Evolutionary conservation across 2,888 invertebrate species (phyloP).

Genomic region (Luperina testacea): DNA sequence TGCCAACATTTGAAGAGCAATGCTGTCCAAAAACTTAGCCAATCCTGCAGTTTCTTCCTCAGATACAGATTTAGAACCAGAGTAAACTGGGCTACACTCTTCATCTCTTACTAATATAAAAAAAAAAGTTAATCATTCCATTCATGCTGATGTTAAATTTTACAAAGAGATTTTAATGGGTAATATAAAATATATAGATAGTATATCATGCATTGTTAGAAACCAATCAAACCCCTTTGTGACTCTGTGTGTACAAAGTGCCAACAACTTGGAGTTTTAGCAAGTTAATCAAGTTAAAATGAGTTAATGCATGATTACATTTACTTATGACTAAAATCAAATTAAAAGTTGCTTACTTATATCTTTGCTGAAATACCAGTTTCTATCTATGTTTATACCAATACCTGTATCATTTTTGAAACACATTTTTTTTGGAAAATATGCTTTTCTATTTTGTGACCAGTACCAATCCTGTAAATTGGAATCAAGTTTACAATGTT

Average conservation of each 20-base stretch:
- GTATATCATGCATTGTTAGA: not conserved
- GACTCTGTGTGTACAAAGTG: not conserved
- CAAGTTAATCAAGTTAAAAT: not conserved
- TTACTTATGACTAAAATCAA: not conserved
- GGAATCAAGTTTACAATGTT: constrained; percentile 5
- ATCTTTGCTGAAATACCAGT: constrained; percentile 76
- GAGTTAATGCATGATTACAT: not conserved
- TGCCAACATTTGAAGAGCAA: constrained; percentile 77
- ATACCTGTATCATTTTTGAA: constrained; percentile 62
- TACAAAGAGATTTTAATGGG: not conserved
- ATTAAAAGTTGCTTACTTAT: constrained; percentile 46
- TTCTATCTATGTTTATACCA: constrained; percentile 83
- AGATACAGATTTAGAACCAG: constrained; percentile 76
- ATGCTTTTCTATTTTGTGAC: constrained; percentile 79
- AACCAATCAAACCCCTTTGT: not conserved
- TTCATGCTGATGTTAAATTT: not conserved
- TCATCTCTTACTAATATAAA: constrained; percentile 60
- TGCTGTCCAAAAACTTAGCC: constrained; percentile 74
- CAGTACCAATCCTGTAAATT: constrained; percentile 78
- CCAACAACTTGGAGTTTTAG: not conserved
- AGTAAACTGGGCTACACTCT: constrained; percentile 77
- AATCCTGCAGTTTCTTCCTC: constrained; percentile 80
- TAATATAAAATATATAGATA: no score
- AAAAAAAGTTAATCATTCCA: not conserved
- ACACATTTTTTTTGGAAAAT: constrained; percentile 75